Conservation (phyloP, 1,140 invertebrate species). For the Chironomus tepperi region DNA sequence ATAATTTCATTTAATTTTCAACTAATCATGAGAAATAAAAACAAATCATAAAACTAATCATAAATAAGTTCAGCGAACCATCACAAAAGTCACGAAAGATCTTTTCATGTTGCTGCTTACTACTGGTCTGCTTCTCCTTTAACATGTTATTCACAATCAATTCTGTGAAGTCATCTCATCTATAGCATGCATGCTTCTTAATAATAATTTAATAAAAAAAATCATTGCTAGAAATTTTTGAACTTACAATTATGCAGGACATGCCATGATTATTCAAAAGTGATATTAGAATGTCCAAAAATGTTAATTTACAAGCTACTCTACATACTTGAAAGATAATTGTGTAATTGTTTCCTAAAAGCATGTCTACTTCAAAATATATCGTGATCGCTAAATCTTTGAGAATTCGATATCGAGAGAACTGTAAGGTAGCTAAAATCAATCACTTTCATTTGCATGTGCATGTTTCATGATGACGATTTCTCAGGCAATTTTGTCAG, state of each 20-base stretch:
- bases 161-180: background rate
- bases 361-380: too few species aligned
- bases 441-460: conserved; percentile 8
- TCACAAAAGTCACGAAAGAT: background rate
- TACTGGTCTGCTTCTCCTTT: background rate
- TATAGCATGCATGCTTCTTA: too few species aligned
- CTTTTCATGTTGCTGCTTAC: too few species aligned
- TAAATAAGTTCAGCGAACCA: background rate
- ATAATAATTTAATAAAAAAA: too few species aligned
- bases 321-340: too few species aligned
- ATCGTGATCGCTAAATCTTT: too few species aligned
- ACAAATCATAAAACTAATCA: conserved; percentile 3
- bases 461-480: background rate
- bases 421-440: conserved; percentile 8
- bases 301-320: too few species aligned
- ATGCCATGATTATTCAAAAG: too few species aligned
- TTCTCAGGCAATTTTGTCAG: background rate
- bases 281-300: too few species aligned
- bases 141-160: background rate
- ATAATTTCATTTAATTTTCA: conserved; percentile 10
- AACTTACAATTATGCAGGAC: too few species aligned
- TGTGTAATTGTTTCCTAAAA: too few species aligned
- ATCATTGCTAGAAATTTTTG: too few species aligned
- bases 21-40: background rate
- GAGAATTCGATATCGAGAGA: background rate